These are phyloP conservation scores for Alauda arvensis DNA, from an alignment of 2,797 vertebrate genomes.

Conservation along the genomic window DNA sequence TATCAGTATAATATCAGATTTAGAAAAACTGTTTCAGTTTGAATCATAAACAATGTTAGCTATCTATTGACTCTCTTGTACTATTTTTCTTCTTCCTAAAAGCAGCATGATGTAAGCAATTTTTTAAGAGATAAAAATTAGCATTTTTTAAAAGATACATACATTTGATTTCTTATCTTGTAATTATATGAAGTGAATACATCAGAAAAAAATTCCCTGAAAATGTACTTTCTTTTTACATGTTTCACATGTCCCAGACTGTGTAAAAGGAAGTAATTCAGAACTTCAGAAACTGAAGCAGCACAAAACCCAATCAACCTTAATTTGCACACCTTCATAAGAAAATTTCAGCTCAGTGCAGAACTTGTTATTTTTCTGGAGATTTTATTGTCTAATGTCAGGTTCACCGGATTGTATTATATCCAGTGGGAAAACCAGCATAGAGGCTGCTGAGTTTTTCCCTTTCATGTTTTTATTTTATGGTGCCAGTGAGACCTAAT, in stretches of 20 bases:
- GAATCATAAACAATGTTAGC: background rate
- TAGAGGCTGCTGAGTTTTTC: background rate
- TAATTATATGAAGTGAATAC: background rate
- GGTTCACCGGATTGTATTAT: background rate
- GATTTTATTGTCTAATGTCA: background rate
- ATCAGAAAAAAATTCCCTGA: background rate
- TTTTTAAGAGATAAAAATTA: background rate
- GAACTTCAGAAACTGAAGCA: background rate
- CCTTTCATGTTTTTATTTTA: slow-evolving; percentile 34
- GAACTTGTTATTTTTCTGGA: background rate
- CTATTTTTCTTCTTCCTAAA: background rate
- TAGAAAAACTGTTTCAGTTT: background rate
- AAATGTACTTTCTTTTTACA: background rate
- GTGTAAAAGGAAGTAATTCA: background rate
- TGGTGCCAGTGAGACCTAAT: slow-evolving; percentile 3
- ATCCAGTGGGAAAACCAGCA: background rate
- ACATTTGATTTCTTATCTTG: background rate
- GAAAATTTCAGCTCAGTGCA: background rate
- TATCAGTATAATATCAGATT: background rate
- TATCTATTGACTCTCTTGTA: background rate
- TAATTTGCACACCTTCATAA: background rate
- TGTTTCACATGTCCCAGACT: background rate
- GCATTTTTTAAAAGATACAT: background rate
- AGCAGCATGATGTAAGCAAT: background rate
- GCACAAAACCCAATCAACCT: background rate